phyloP scores from a whole-genome alignment of 2,113 vertebrate genomes.

The Micromys minutus region DNA sequence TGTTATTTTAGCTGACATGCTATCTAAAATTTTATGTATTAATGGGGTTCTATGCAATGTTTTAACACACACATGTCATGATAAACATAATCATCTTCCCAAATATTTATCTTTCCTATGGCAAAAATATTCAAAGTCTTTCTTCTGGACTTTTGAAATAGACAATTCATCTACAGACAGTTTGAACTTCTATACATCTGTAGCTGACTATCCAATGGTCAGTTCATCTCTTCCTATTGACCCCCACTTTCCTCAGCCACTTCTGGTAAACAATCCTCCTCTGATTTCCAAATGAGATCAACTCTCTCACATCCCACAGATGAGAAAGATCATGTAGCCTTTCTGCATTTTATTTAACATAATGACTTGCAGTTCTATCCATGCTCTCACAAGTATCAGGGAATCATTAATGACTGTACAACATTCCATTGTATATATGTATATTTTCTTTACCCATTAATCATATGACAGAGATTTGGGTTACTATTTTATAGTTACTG shows the following conservation, averaged over 20 bases:
- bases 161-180: background rate
- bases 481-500: background rate
- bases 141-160: background rate
- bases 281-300: background rate
- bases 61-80: background rate
- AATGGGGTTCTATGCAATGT: too few relatives aligned
- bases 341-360: background rate
- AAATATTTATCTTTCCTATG: background rate
- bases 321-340: background rate
- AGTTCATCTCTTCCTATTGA: too few relatives aligned
- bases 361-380: background rate
- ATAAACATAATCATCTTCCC: background rate
- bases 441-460: background rate
- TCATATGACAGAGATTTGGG: background rate
- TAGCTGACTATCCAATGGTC: background rate
- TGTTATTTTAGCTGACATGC: background rate
- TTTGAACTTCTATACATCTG: background rate
- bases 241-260: background rate
- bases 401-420: background rate
- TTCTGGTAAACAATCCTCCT: background rate
- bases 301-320: background rate
- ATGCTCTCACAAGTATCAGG: background rate
- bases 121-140: background rate
- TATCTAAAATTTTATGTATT: background rate
- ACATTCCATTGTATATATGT: background rate